Conservation (phyloP, 2,888 invertebrate species). For the Tuta absoluta region DNA sequence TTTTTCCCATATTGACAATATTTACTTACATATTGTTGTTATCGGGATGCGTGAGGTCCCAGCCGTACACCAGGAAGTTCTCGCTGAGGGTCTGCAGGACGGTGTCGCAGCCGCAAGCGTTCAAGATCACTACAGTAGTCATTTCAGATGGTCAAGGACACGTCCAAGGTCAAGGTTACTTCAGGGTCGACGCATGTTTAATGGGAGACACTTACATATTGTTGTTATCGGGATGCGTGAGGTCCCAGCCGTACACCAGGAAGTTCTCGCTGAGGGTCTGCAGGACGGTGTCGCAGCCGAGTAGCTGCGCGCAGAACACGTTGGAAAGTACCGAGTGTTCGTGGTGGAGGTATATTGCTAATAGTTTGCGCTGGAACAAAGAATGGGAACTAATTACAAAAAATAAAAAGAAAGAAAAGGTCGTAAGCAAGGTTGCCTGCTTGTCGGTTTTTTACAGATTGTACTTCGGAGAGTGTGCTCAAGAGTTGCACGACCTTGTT, state of each 20-base stretch:
- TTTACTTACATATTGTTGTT: conserved; percentile 84
- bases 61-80: conserved; percentile 97
- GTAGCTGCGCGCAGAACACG: conserved; percentile 97
- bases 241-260: conserved; percentile 98
- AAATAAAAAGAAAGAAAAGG: no score
- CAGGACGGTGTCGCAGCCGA: conserved; percentile 95
- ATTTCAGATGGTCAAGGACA: no score
- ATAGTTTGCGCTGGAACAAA: conserved; percentile 84
- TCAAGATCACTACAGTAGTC: no score
- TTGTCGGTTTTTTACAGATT: no score
- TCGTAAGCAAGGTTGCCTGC: no score
- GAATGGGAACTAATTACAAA: no score
- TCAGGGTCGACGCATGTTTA: no score
- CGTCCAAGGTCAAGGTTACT: no score
- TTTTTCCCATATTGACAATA: no score
- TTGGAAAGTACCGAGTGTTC: conserved; percentile 97
- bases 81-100: conserved; percentile 93
- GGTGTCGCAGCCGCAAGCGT: conserved; percentile 94
- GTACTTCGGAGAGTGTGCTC: no score
- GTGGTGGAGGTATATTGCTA: conserved; percentile 98
- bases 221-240: conserved; percentile 93
- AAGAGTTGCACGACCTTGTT: no score
- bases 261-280: conserved; percentile 95
- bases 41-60: conserved; percentile 95
- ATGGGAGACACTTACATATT: conserved; percentile 52